Evolutionary conservation across 2,113 vertebrate genomes (phyloP).

Genomic region (Accipiter virgatus): DNA sequence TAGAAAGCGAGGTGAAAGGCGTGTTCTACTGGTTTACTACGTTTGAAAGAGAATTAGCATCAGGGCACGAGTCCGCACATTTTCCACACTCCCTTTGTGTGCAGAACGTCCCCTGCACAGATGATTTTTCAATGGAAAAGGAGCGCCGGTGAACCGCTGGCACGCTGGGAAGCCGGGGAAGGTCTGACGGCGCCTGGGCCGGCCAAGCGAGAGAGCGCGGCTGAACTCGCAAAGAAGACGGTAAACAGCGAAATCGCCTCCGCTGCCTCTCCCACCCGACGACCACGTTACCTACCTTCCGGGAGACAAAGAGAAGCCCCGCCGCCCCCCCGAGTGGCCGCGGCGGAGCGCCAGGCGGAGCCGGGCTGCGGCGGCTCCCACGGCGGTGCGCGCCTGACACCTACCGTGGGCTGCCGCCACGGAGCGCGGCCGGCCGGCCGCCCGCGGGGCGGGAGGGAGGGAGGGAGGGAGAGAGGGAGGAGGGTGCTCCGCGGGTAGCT

Average conservation of each 20-base stretch:
- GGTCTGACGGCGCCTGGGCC: neutral
- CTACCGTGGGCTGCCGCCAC: neutral
- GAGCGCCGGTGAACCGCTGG: neutral
- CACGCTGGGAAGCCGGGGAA: neutral
- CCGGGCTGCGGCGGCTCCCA: neutral
- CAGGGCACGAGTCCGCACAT: neutral
- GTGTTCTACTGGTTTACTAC: neutral
- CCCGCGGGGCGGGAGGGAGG: too few relatives aligned
- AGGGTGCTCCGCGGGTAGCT: too few relatives aligned
- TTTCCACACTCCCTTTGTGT: neutral
- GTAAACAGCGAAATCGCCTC: neutral
- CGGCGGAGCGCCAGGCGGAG: accelerated
- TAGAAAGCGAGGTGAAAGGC: neutral
- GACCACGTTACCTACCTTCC: too few relatives aligned
- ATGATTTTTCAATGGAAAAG: accelerated
- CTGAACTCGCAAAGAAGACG: neutral
- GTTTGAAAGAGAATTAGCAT: neutral
- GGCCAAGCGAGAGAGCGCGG: neutral
- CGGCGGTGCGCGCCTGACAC: neutral
- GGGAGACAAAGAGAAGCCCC: neutral
- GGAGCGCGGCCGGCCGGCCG: accelerated
- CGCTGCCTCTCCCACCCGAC: accelerated
- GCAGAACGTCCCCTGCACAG: neutral
- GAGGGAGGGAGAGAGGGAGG: too few relatives aligned
- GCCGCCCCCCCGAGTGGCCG: accelerated